These are phyloP conservation scores for Spatula clypeata DNA, from an alignment of 2,797 vertebrate genomes.

Conservation along the genomic window DNA sequence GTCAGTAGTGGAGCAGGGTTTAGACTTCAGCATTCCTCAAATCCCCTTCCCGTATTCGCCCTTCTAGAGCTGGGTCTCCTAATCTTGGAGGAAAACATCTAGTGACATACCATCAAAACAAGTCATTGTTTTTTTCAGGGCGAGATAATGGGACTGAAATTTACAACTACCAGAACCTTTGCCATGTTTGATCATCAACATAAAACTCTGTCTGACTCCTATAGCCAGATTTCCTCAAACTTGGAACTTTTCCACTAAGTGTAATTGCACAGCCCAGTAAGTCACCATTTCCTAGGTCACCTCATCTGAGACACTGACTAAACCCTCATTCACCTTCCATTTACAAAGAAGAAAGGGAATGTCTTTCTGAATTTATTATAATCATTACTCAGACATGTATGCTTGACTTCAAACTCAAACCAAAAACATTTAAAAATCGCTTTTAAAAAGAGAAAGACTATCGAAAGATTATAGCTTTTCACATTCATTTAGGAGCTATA, in stretches of 20 bases:
- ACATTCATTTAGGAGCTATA: background rate
- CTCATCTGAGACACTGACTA: background rate
- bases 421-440: background rate
- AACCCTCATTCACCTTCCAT: background rate
- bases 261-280: background rate
- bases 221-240: conserved; percentile 14
- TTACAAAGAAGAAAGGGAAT: background rate
- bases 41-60: background rate
- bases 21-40: background rate
- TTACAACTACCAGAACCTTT: conserved; percentile 56
- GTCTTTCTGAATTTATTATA: background rate
- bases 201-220: conserved; percentile 25
- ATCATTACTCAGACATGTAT: background rate
- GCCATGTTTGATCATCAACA: conserved; percentile 44
- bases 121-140: conserved; percentile 45
- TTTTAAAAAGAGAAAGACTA: background rate
- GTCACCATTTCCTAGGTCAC: conserved; percentile 1
- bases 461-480: background rate
- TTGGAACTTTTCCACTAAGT: conserved; percentile 30
- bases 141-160: conserved; percentile 63
- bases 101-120: conserved; percentile 51
- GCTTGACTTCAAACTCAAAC: background rate
- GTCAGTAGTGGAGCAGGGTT: background rate
- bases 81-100: conserved; percentile 52
- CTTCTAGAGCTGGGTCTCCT: conserved; percentile 6